These are phyloP conservation scores for Bombus vancouverensis DNA, from an alignment of 1,140 invertebrate genomes.

Conservation along the genomic window DNA sequence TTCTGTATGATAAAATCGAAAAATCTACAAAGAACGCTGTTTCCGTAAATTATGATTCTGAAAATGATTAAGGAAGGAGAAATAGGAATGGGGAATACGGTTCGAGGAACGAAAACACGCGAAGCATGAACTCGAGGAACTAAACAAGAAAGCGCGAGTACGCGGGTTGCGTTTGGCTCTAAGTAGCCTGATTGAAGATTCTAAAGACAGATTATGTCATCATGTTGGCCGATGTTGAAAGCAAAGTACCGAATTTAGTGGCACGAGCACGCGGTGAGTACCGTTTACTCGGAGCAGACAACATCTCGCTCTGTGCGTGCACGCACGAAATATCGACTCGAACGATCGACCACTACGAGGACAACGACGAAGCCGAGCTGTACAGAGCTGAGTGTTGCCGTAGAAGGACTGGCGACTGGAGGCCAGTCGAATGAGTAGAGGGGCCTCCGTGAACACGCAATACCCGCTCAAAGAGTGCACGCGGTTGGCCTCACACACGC, in stretches of 20 bases:
- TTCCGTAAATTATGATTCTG: not conserved
- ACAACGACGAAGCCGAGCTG: constrained; percentile 33
- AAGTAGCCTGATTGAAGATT: constrained; percentile 5
- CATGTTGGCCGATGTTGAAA: not conserved
- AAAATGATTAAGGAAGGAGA: not conserved
- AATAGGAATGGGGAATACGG: not conserved
- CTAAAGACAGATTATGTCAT: not conserved
- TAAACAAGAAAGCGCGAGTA: not conserved
- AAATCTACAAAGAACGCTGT: too few species aligned
- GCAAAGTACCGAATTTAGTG: constrained; percentile 48
- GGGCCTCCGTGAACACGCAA: constrained; percentile 57
- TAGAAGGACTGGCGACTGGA: constrained; percentile 78
- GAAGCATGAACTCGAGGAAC: not conserved
- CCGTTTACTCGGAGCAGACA: constrained; percentile 48
- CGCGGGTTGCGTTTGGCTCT: not conserved
- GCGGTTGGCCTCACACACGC: constrained; percentile 9
- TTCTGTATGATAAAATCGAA: too few species aligned
- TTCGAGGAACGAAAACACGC: not conserved
- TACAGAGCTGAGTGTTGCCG: constrained; percentile 73
- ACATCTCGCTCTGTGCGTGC: constrained; percentile 14
- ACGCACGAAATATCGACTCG: constrained; percentile 55
- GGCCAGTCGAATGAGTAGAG: constrained; percentile 68
- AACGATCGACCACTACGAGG: constrained; percentile 59
- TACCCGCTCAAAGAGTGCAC: constrained; percentile 34
- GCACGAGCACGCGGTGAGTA: constrained; percentile 41